Conservation (phyloP, 2,113 vertebrate genomes). For the Pan troglodytes region DNA sequence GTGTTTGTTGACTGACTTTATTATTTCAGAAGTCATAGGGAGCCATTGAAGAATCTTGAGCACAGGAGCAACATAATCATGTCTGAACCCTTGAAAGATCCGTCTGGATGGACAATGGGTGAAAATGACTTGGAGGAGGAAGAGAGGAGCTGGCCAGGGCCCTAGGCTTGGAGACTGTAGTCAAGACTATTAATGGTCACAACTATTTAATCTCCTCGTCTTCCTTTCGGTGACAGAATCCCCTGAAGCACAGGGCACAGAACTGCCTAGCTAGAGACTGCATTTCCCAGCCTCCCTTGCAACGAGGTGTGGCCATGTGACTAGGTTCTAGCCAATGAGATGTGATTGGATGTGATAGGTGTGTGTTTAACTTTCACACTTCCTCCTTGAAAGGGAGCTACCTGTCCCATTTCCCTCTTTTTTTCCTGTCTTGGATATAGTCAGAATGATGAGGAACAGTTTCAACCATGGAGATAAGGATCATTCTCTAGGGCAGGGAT, state of each 20-base stretch:
- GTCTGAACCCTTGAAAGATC: background rate
- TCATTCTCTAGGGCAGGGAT: background rate
- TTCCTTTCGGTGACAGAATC: background rate
- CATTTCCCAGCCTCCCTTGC: background rate
- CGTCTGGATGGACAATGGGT: background rate
- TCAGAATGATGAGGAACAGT: background rate
- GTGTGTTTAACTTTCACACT: background rate
- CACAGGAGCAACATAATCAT: background rate
- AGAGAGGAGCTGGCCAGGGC: background rate
- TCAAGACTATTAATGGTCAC: background rate
- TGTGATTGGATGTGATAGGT: background rate
- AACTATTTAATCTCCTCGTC: background rate
- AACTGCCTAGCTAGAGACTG: background rate
- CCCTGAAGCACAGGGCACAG: background rate
- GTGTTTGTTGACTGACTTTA: background rate
- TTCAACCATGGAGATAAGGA: background rate
- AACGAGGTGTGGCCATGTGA: background rate
- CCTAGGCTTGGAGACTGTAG: background rate
- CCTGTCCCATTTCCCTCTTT: too few relatives aligned
- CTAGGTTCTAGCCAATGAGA: background rate
- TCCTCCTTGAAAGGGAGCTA: background rate
- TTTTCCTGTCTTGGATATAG: background rate
- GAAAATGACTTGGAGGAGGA: background rate
- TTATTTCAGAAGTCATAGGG: background rate
- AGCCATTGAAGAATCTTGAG: background rate